A percentile compares a stretch with the other conserved stretches of the same genome.
Conservation (phyloP, 2,888 invertebrate genomes). For the Lissonota sp. region DNA sequence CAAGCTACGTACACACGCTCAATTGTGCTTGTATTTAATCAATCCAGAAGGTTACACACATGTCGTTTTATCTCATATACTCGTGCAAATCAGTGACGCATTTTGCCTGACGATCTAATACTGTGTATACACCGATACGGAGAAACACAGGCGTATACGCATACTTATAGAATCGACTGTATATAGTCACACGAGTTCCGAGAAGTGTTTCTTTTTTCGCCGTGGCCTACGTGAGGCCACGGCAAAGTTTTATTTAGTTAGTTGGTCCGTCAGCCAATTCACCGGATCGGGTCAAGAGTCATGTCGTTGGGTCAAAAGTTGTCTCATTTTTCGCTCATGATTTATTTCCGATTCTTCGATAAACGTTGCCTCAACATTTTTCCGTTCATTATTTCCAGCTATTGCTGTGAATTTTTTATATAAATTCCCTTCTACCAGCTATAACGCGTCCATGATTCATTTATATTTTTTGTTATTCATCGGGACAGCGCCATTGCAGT, state of each 20-base stretch:
- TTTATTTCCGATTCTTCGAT: conserved; percentile 54
- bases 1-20: background rate
- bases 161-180: conserved; percentile 9
- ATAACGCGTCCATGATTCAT: background rate
- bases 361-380: background rate
- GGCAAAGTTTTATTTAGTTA: conserved; percentile 43
- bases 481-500: background rate
- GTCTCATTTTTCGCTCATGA: conserved; percentile 49
- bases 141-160: conserved; percentile 3
- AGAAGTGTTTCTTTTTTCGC: conserved; percentile 44
- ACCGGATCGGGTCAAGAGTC: conserved; percentile 58
- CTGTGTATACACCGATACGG: conserved; percentile 32
- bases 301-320: conserved; percentile 53
- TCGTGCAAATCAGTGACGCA: conserved; percentile 56
- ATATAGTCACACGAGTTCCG: conserved; percentile 53
- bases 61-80: conserved; percentile 40
- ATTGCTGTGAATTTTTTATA: background rate
- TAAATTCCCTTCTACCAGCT: background rate
- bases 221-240: conserved; percentile 62
- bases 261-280: conserved; percentile 35
- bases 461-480: background rate
- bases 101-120: conserved; percentile 41
- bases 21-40: conserved; percentile 28
- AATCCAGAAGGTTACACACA: conserved; percentile 40
- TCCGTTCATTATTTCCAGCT: background rate